A percentile compares a stretch with the other conserved stretches of the same genome.
Evolutionary conservation across 2,797 vertebrate genomes (phyloP).

Genomic region (Gouania willdenowi): DNA sequence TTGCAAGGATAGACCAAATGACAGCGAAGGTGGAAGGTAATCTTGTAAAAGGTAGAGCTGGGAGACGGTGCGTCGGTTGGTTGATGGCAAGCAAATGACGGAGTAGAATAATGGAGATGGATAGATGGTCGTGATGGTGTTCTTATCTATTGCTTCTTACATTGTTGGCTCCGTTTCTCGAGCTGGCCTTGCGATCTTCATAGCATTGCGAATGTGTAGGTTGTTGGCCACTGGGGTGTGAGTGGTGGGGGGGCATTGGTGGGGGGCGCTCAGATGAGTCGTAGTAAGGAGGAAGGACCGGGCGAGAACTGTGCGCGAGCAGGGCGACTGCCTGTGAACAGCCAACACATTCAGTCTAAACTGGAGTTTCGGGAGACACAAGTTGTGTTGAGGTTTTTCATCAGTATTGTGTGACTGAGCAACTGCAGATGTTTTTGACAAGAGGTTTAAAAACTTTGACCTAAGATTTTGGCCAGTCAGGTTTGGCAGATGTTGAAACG

Average conservation of each 20-base stretch:
- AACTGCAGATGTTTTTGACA: too few species aligned
- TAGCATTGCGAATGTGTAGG: constrained; percentile 72
- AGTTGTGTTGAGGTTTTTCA: too few species aligned
- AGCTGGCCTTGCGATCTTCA: constrained; percentile 86
- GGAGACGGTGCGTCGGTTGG: not conserved
- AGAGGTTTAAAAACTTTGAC: too few species aligned
- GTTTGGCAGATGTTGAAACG: too few species aligned
- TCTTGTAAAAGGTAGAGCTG: not conserved
- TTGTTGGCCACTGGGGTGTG: constrained; percentile 63
- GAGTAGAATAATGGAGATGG: not conserved
- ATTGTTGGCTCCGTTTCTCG: constrained; percentile 86
- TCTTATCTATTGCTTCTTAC: too few species aligned
- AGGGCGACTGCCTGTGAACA: constrained; percentile 51
- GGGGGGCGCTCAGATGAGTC: constrained; percentile 85
- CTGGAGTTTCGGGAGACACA: not conserved
- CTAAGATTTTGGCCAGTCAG: too few species aligned
- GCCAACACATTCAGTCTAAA: constrained; percentile 28
- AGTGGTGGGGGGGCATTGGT: constrained; percentile 77
- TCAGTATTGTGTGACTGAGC: too few species aligned
- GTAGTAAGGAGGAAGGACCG: constrained; percentile 92
- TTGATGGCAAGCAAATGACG: not conserved
- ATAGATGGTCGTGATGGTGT: not conserved
- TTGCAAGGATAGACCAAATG: not conserved
- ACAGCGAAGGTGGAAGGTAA: not conserved
- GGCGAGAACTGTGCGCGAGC: constrained; percentile 80